Base-by-base conservation (phyloP, 2,888 invertebrate species). In the Noctua janthe region DNA sequence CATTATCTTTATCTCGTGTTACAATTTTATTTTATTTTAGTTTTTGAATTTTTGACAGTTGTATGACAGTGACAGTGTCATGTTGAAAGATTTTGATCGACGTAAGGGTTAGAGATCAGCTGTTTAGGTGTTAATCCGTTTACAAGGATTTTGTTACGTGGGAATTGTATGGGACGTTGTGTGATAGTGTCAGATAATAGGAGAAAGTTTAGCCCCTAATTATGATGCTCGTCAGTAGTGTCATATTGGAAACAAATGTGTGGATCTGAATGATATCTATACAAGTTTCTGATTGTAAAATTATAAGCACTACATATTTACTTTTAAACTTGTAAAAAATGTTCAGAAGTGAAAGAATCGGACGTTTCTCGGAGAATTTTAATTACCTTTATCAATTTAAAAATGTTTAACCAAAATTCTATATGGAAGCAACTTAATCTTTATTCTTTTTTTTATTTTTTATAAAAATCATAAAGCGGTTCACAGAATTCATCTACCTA, bases 1-100 rank as follows among this genome's bases (percentile, higher is more conserved):
- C 93, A 95, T 95, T 95, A 95, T 91, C 90, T 91, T 92, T 95
- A 95, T 95, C 95, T 95, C 95, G 83, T 92, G 94, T 96, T 96
- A 94, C 95, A 94, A 86, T 88, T 95, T 92, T 90, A 91, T 17
- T 83, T 64, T 91, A 91, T 17, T 83, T 64, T 91, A 49, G 56
- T 74, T 83, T 92, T 92, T 85, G 89, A 92, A 92, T 92, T 90
- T 80, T 89, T 80, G 90, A 90, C 70, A 75, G 64, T 66, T 64
- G 83, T 64, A 82, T 89, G 81, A 90, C 87, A 91, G 89, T 89
- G 81, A 90, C 87, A 91, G 89, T 83, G 90, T 91, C 89, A 91
- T 87, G 92, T 92, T 90, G 91, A 92, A 93, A 92, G 91, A 92
- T 92, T 80, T 91, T 93, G 94, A 94, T 93, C 91, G 94, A 93